These are phyloP conservation scores for Sorex araneus DNA, from an alignment of 2,113 vertebrate species.

Conservation along the genomic window DNA sequence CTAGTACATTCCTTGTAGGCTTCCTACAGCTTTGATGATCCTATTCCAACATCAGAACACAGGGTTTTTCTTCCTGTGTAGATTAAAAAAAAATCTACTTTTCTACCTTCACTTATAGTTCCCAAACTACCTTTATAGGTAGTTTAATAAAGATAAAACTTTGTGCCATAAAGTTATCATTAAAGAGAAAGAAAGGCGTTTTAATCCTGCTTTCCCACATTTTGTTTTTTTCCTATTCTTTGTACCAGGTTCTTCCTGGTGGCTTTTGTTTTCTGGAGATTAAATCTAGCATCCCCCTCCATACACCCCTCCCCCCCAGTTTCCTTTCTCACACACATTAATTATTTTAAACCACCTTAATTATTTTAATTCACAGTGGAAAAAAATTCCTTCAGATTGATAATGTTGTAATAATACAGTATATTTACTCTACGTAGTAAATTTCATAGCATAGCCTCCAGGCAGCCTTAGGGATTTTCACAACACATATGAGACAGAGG, in stretches of 20 bases:
- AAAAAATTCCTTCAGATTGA: not conserved
- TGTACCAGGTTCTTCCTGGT: not conserved
- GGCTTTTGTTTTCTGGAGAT: not conserved
- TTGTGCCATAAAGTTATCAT: not conserved
- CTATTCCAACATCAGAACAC: not conserved
- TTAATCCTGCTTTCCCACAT: not conserved
- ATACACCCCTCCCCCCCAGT: not conserved
- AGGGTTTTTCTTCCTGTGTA: too few species aligned
- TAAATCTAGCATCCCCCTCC: not conserved
- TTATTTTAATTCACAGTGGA: conserved; percentile 2
- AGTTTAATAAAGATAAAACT: not conserved
- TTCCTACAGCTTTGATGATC: not conserved
- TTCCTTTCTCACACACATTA: not conserved
- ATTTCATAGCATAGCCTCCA: not conserved
- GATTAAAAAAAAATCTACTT: not conserved
- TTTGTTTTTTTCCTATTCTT: not conserved
- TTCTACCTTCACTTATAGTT: not conserved
- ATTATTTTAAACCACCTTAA: not conserved
- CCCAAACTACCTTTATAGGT: not conserved
- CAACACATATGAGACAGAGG: not conserved
- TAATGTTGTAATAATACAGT: not conserved
- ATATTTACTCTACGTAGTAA: not conserved
- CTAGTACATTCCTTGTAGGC: not conserved
- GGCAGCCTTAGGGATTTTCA: not conserved
- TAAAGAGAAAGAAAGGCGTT: not conserved